Evolutionary conservation across 2,888 invertebrate genomes (phyloP).

Genomic region (Netelia melanura): DNA sequence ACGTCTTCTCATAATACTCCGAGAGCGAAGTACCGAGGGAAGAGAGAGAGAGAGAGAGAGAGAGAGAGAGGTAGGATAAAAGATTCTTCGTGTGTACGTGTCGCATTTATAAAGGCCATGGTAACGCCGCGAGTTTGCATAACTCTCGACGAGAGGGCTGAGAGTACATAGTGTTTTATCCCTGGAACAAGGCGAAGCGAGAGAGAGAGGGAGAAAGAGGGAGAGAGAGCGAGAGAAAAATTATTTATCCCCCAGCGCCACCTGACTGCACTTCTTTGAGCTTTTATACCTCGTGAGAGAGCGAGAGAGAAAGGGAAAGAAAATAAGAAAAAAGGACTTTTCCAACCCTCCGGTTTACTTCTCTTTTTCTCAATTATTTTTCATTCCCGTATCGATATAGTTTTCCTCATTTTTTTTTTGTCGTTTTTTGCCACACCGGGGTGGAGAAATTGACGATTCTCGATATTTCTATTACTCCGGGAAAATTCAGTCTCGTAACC

Average conservation of each 20-base stretch:
- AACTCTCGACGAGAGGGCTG: constrained; percentile 13
- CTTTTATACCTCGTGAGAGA: constrained; percentile 13
- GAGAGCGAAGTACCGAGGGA: constrained; percentile 70
- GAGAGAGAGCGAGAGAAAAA: constrained; percentile 18
- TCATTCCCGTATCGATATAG: constrained; percentile 1
- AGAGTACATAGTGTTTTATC: constrained; percentile 6
- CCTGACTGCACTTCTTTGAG: constrained; percentile 17
- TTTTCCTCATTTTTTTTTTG: neutral
- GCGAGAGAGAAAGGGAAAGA: neutral
- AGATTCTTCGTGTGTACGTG: constrained; percentile 52
- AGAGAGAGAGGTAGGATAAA: constrained; percentile 42
- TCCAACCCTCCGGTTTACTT: no score
- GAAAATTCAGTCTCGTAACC: constrained; percentile 3
- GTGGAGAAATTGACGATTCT: constrained; percentile 5
- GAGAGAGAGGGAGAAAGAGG: neutral
- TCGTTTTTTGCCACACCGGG: neutral
- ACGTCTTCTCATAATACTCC: constrained; percentile 15
- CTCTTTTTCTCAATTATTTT: no score
- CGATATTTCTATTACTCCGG: constrained; percentile 8
- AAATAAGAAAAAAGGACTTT: no score
- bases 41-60: constrained; percentile 17
- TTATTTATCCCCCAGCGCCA: constrained; percentile 32
- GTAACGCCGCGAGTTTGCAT: constrained; percentile 60
- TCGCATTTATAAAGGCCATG: constrained; percentile 74
- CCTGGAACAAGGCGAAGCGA: neutral